These are phyloP conservation scores for Tor tambroides DNA, from an alignment of 2,113 vertebrate genomes.

Conservation along the genomic window DNA sequence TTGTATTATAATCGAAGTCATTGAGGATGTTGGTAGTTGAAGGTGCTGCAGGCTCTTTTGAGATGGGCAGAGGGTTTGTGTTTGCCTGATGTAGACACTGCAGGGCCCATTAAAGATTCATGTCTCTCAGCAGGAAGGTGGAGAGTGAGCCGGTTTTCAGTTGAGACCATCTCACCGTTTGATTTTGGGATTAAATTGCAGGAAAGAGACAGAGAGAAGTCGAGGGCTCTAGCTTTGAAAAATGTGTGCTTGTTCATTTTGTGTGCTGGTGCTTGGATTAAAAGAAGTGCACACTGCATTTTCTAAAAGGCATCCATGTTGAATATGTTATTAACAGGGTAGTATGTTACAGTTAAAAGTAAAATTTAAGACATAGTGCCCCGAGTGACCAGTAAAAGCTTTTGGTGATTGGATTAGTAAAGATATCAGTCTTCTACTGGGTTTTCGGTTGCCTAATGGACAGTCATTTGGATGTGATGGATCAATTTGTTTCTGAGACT, in stretches of 20 bases:
- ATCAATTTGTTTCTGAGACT: not conserved
- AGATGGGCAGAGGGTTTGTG: not conserved
- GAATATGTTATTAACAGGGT: not conserved
- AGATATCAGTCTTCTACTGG: not conserved
- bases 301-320: not conserved
- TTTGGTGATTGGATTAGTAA: not conserved
- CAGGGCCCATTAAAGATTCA: constrained; percentile 68
- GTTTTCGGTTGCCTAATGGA: not conserved
- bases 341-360: not conserved
- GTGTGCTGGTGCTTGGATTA: not conserved
- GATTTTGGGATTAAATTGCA: constrained; percentile 38
- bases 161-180: constrained; percentile 43
- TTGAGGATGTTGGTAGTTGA: not conserved
- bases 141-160: constrained; percentile 56
- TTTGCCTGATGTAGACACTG: constrained; percentile 44
- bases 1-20: not conserved
- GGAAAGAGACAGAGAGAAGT: constrained; percentile 1
- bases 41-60: not conserved
- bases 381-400: constrained; percentile 2
- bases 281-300: not conserved
- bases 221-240: not conserved
- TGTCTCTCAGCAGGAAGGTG: constrained; percentile 48
- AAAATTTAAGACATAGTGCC: not conserved
- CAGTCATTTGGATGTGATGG: not conserved
- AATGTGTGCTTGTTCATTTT: not conserved